Evolutionary conservation across 2,797 vertebrate species (phyloP).

Genomic region (Crax fasciolata): DNA sequence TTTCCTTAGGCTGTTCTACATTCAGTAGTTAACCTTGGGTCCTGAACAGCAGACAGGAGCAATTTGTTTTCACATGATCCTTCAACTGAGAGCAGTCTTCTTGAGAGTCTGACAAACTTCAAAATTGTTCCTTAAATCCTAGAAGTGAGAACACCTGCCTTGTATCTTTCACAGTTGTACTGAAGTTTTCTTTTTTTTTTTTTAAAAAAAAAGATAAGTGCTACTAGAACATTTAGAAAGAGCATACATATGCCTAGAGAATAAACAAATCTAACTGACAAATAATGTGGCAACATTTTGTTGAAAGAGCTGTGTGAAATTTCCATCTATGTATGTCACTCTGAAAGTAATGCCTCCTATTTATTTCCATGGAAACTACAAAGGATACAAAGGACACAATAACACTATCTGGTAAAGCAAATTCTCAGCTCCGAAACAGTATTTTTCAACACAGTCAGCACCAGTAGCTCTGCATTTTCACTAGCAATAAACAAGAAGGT

Average conservation of each 20-base stretch:
- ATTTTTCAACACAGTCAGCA: too few relatives aligned
- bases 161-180: background rate
- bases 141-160: background rate
- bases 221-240: background rate
- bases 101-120: background rate
- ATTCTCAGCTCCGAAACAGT: too few relatives aligned
- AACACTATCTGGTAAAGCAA: too few relatives aligned
- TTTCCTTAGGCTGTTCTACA: constrained; percentile 1
- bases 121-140: background rate
- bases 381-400: too few relatives aligned
- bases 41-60: background rate
- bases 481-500: too few relatives aligned
- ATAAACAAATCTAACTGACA: background rate
- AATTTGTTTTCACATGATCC: constrained; percentile 1
- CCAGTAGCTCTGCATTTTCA: too few relatives aligned
- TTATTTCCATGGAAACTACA: too few relatives aligned
- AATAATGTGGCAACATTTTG: background rate
- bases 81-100: background rate
- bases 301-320: background rate
- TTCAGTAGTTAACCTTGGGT: constrained; percentile 16
- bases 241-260: background rate
- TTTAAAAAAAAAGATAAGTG: background rate
- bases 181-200: accelerated
- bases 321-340: background rate
- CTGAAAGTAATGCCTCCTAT: too few relatives aligned